Evolutionary conservation across 2,113 vertebrate genomes (phyloP).

Genomic region (Sinocyclocheilus maitianheensis): DNA sequence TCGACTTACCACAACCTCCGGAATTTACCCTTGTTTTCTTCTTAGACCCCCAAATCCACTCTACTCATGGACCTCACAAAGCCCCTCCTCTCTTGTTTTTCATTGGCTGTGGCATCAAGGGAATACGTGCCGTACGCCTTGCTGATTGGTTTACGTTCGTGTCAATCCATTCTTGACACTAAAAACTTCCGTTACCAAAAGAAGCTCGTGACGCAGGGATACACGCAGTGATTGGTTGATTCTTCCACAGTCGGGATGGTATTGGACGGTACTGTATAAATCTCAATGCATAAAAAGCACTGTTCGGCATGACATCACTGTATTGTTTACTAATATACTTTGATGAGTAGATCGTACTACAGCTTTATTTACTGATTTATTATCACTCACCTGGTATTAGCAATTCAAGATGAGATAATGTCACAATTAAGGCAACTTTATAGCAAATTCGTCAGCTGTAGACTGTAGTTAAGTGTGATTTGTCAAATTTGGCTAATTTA

Average conservation of each 20-base stretch:
- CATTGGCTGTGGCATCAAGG: conserved; percentile 52
- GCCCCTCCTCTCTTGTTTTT: conserved; percentile 55
- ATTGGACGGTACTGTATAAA: conserved; percentile 15
- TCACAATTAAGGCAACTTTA: not conserved
- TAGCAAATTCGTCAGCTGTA: not conserved
- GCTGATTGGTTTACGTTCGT: conserved; percentile 64
- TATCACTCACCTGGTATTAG: not conserved
- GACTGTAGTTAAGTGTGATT: not conserved
- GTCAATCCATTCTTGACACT: conserved; percentile 70
- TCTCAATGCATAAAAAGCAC: not conserved
- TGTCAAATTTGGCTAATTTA: not conserved
- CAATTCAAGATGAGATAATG: not conserved
- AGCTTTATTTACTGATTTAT: not conserved
- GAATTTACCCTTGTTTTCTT: conserved; percentile 78
- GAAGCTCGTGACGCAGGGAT: conserved; percentile 61
- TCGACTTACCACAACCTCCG: conserved; percentile 69
- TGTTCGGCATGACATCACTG: conserved; percentile 4
- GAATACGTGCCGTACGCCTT: conserved; percentile 53
- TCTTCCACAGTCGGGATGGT: conserved; percentile 19
- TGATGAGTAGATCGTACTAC: not conserved
- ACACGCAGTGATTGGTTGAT: conserved; percentile 40
- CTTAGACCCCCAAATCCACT: conserved; percentile 77
- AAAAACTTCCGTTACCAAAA: conserved; percentile 78
- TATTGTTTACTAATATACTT: conserved; percentile 6
- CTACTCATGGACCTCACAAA: conserved; percentile 62